These are phyloP conservation scores for Eilema depressum DNA, from an alignment of 2,888 invertebrate genomes.

Conservation along the genomic window DNA sequence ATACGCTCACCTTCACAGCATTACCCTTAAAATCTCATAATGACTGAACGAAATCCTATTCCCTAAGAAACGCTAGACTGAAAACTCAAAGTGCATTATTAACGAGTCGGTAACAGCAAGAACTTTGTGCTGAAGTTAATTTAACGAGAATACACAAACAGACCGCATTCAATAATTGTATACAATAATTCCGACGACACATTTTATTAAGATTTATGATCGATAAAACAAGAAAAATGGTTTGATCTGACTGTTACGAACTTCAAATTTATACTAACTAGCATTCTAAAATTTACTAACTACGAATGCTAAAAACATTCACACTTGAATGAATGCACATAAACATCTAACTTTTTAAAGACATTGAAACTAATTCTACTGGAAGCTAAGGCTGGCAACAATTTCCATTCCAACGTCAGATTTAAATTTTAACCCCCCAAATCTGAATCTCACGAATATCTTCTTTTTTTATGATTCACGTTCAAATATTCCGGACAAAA, in stretches of 20 bases:
- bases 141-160: slow-evolving; percentile 47
- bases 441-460: not conserved
- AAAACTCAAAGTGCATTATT: slow-evolving; percentile 77
- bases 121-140: slow-evolving; percentile 54
- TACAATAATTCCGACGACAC: slow-evolving; percentile 50
- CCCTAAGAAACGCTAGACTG: slow-evolving; percentile 41
- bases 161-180: slow-evolving; percentile 52
- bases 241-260: slow-evolving; percentile 66
- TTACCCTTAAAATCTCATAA: slow-evolving; percentile 20
- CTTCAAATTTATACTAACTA: slow-evolving; percentile 85
- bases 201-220: slow-evolving; percentile 29
- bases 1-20: slow-evolving; percentile 27
- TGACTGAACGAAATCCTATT: slow-evolving; percentile 46
- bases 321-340: slow-evolving; percentile 78
- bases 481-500: slow-evolving; percentile 9
- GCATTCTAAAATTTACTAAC: slow-evolving; percentile 87
- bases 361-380: slow-evolving; percentile 81
- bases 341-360: slow-evolving; percentile 82
- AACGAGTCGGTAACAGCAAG: slow-evolving; percentile 66
- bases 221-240: slow-evolving; percentile 49
- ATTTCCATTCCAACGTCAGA: slow-evolving; percentile 67
- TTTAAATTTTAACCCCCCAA: slow-evolving; percentile 18
- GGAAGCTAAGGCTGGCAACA: slow-evolving; percentile 75
- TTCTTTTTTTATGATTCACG: slow-evolving; percentile 6
- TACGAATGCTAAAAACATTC: slow-evolving; percentile 83